Evolutionary conservation across 2,888 invertebrate genomes (phyloP), one percentile per base, ranked within the genome.

Genomic region (Atherix ibis): DNA sequence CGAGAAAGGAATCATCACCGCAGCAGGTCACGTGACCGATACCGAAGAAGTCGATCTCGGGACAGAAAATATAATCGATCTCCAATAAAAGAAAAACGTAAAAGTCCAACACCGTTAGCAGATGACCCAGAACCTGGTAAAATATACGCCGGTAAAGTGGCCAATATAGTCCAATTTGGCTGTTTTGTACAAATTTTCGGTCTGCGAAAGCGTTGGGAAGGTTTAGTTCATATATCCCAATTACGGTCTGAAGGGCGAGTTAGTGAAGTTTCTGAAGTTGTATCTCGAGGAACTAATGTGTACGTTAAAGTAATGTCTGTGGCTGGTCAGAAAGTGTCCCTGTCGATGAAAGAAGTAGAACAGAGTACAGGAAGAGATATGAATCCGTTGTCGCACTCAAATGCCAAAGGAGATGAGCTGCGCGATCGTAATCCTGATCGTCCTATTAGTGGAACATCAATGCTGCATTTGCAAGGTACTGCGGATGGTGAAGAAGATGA

Each of bases 341-440:
- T 97, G 3, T 89, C 89, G 1, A 91, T 97, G 81, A 95, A 94
- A 64, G 95, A 99, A 62, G 98, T 95, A 0, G 89, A 97, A 54
- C 98, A 99, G 60, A 74, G 76, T 14, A 82, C 81, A 1, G 98
- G 98, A 0, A 79, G 78, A 52, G 98, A 99, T 65, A 64, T 98
- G 33, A 95, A 97, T 63, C 95, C 95, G 1, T 62, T 73, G 1
- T 76, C 76, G 4, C 73, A 79, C 49, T 68, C 73, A 6, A 69
- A 74, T 43, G 54, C 68, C 27, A 73, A 73, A 61, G 68, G 72
- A 43, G 66, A 63, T 15, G 67, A 45, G 46, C 50, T 49, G 46
- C 47, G 47, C 2, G 75, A 82, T 33, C 71, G 94, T 27, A 97
- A 97, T 64, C 95, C 95, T 0, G 95, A 95, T 59, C 68, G 92